Base-by-base conservation (phyloP, 2,888 invertebrate species). In the Odontocerum albicorne region DNA sequence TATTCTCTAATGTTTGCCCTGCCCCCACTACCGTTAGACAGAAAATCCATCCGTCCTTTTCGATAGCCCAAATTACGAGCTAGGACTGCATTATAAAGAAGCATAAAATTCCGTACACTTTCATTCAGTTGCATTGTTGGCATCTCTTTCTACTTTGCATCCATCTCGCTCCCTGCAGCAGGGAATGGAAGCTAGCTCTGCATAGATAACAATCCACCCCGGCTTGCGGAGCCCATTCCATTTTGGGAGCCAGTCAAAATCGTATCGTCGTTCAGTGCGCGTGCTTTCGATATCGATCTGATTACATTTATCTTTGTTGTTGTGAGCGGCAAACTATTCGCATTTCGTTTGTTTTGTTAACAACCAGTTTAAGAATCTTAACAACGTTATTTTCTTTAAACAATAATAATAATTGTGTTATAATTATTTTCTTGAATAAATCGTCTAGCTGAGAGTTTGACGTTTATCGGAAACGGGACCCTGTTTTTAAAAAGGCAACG, bases 131-230 rank as follows among this genome's bases (percentile, higher is more conserved):
- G 20, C 32, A 31, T n/a, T 45, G 7, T 8, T 35, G 20, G 20
- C 16, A 10, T 55, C 45, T 17, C 22, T 31, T 13, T 56, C 45
- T 13, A 3, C 21, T 43, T 4, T 32, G 8, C 4, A 4, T n/a
- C 15, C 36, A 13, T 44, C 55, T 33, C 32, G 31, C 22, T 55
- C 55, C 36, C 31, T n/a, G 17, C 51, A 2, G 35, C 8, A 20
- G 16, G 2, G n/a, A 12, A 8, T 49, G 44, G 43, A 46, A 55
- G 58, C 55, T 55, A 55, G 50, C 19, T 19, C 54, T 45, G 55
- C 50, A 51, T 58, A 36, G 33, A 58, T 33, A 58, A 58, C 51
- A 54, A 54, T 15, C 53, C 49, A 20, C 31, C 49, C 33, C 1
- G 31, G 4, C 39, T n/a, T 10, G 13, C n/a, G 17, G 13, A 7